Evolutionary conservation across 2,113 vertebrate species (phyloP), one percentile per base, ranked within the genome.

Genomic region (Meriones unguiculatus): DNA sequence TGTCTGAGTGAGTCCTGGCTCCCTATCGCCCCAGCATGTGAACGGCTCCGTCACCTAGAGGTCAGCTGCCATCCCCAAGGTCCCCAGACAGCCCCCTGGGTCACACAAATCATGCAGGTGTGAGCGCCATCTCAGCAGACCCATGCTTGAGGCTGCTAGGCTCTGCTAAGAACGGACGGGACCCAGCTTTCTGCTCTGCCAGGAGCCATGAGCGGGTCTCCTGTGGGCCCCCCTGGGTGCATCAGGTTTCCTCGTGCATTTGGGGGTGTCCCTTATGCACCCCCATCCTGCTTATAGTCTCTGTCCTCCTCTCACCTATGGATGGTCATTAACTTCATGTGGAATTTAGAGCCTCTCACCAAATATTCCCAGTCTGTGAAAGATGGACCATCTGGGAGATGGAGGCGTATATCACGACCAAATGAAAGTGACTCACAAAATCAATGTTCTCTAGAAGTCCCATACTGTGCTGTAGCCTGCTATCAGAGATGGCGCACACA

Each of bases 1-100:
- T 98, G 98, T 98, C 98, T 97, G 96, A 97, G 94, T 1, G 54
- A 97, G 97, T 41, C 85, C 5, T 28, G 94, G 76, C 88, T 82
- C 87, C 95, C 97, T 97, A 85, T 98, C 80, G 78, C 65, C 90
- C 62, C 89, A n/a, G 96, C 78, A 75, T 32, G 81, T 64, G 46
- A 64, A 94, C 90, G 84, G n/a, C 90, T 80, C 96, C 46, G 3
- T 96, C 97, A 24, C 46, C 85, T 24, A 0, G n/a, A 57, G 52
- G 35, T 84, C 96, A 88, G 38, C 54, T 17, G 86, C 57, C 1
- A 2, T 89, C 14, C 41, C 1, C 2, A 2, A 0, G 14, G 70
- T 87, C 50, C 95, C 73, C 0, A 1, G 59, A 41, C 0, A 0
- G 7, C 46, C 70, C 64, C 72, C 72, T 35, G 91, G n/a, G 84